Conservation (phyloP, 2,797 vertebrate genomes). For the Selene dorsalis region DNA sequence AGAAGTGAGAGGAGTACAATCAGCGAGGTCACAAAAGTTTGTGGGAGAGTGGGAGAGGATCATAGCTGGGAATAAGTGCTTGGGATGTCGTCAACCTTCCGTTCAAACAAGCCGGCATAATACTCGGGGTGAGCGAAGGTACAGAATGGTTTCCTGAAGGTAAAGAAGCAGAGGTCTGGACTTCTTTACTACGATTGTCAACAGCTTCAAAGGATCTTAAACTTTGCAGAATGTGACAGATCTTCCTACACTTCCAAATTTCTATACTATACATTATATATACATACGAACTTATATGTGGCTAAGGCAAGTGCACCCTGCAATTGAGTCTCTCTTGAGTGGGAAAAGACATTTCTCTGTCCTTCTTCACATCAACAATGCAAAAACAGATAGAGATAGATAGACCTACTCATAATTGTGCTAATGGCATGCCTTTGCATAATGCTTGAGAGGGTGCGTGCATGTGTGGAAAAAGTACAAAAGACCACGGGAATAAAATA, state of each 20-base stretch:
- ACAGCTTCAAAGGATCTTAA: constrained; percentile 36
- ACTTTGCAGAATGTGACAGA: not conserved
- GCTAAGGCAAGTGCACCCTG: not conserved
- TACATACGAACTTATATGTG: not conserved
- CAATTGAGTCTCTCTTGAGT: constrained; percentile 1
- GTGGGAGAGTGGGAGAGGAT: constrained; percentile 62
- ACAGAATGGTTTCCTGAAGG: constrained; percentile 31
- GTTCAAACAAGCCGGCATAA: constrained; percentile 51
- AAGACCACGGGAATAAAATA: not conserved
- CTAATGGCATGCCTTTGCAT: not conserved
- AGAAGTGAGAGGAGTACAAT: constrained; percentile 56
- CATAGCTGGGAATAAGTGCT: constrained; percentile 47
- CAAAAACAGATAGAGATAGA: not conserved
- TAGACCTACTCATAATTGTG: not conserved
- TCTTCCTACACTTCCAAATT: constrained; percentile 19
- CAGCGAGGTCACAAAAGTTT: constrained; percentile 66
- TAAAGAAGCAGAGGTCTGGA: constrained; percentile 19
- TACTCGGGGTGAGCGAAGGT: constrained; percentile 16
- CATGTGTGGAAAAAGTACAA: constrained; percentile 5
- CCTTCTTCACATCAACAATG: constrained; percentile 13
- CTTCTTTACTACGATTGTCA: constrained; percentile 9
- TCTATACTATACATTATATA: constrained; percentile 2
- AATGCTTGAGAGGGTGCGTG: not conserved
- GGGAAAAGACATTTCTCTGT: not conserved
- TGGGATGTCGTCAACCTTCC: constrained; percentile 55